Base-by-base conservation (phyloP, 2,113 vertebrate genomes). In the Ammodytes dubius region DNA sequence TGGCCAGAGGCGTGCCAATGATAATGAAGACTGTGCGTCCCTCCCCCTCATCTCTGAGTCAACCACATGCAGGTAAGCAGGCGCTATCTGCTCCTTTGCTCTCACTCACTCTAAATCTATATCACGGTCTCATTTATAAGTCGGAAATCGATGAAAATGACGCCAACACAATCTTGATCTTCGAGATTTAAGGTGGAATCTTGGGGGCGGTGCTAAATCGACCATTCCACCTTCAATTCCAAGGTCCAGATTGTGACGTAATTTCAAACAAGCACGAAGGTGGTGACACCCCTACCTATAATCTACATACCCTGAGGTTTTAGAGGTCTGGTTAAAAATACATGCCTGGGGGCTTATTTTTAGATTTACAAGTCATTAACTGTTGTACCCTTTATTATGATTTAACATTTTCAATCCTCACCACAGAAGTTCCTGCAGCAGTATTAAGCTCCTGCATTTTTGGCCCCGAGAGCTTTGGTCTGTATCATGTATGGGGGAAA, bases 41-140 rank as follows among this genome's bases (percentile, higher is more conserved):
- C 87, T 97, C 56, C 96, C 95, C 0, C 93, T 96, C 8, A 72
- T 95, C 75, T 95, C 96, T 0, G 94, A 90, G 43, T 96, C 96
- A 49, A 91, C 78, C 71, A 96, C 96, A 68, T 99, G 98, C 97
- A 98, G 96, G 98, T 99, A 90, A 46, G 82, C 53, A 11, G 1
- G 75, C 14, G 6, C 3, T 7, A 10, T 9, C 47, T 47, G 15
- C 69, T 5, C 5, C 73, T 84, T 49, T 66, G 47, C 42, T 68
- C 14, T 54, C 56, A 9, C 49, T 56, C 3, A 61, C 17, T 10
- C 4, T 12, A 49, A 27, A 50, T 60, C 14, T 64, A 35, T 35
- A 2, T 27, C 27, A 27, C 27, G 27, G 27, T 27, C 27, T 27
- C 27, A 2, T 27, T 27, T 27, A 27, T 27, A 27, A 27, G 27